Percentiles rank a stretch among this genome's conserved stretches.
These are phyloP conservation scores for Manis pentadactyla DNA, from an alignment of 2,797 vertebrate species.

Conservation along the genomic window DNA sequence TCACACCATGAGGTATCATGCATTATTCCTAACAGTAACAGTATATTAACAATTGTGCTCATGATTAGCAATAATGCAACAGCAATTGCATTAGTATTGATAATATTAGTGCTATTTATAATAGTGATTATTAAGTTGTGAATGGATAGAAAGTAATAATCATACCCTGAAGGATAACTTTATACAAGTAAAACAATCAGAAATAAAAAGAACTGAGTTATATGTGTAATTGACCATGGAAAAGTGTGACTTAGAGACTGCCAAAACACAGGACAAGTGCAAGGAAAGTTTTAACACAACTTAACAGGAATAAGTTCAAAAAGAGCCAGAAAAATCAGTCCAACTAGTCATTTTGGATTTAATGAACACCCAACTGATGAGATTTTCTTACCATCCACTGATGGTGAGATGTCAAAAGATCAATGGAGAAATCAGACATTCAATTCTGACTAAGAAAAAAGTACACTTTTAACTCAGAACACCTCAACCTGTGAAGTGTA, in stretches of 20 bases:
- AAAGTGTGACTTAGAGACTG: neutral
- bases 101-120: conserved; percentile 28
- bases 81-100: neutral
- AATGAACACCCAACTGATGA: neutral
- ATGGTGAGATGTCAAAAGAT: conserved; percentile 15
- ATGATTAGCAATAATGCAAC: neutral
- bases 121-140: neutral
- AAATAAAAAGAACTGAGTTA: conserved; percentile 35
- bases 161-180: neutral
- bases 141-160: neutral
- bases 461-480: neutral
- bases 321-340: neutral
- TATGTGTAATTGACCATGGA: neutral
- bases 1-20: neutral
- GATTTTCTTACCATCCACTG: neutral
- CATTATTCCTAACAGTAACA: neutral
- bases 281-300: conserved; percentile 18
- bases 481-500: neutral
- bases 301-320: neutral
- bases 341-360: conserved; percentile 6
- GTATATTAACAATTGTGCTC: conserved; percentile 3
- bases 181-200: neutral
- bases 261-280: neutral
- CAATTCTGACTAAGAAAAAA: neutral
- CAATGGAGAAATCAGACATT: neutral